A percentile compares a stretch with the other conserved stretches of the same genome.
Conservation (phyloP, 1,140 invertebrate species). For the Polypedilum vanderplanki region DNA sequence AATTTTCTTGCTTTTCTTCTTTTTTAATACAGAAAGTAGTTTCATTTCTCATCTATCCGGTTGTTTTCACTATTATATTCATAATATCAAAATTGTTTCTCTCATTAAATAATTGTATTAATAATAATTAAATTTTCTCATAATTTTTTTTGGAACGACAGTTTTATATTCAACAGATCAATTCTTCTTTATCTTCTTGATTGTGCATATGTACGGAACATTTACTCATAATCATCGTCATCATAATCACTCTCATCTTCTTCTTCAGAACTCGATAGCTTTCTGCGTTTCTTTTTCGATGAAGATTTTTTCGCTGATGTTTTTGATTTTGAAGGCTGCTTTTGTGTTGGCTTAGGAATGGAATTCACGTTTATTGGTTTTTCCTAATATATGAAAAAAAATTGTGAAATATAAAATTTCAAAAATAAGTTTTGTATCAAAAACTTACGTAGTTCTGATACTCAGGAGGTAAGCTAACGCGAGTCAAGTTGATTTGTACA, state of each 20-base stretch:
- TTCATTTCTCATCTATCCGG: background rate
- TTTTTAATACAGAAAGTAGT: background rate
- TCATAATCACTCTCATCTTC: slow-evolving; percentile 30
- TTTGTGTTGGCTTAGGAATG: slow-evolving; percentile 27
- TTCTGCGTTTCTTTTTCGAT: slow-evolving; percentile 10
- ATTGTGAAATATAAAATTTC: background rate
- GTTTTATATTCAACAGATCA: background rate
- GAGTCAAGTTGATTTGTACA: slow-evolving; percentile 21
- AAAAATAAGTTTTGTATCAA: background rate
- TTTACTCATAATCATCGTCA: slow-evolving; percentile 29
- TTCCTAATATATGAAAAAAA: background rate
- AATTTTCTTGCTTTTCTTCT: background rate
- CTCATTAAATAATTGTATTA: background rate
- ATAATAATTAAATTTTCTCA: background rate
- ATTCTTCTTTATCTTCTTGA: background rate
- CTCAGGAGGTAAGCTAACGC: slow-evolving; percentile 24
- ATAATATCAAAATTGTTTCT: slow-evolving; percentile 8
- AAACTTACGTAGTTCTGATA: slow-evolving; percentile 23
- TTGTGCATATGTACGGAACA: background rate
- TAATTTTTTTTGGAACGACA: background rate
- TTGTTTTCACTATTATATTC: background rate
- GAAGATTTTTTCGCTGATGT: slow-evolving; percentile 21
- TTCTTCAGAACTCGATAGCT: slow-evolving; percentile 26
- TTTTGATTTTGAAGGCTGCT: slow-evolving; percentile 7
- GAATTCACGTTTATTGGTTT: background rate